These are phyloP conservation scores for Eufriesea mexicana DNA, from an alignment of 1,140 invertebrate species.

Conservation along the genomic window DNA sequence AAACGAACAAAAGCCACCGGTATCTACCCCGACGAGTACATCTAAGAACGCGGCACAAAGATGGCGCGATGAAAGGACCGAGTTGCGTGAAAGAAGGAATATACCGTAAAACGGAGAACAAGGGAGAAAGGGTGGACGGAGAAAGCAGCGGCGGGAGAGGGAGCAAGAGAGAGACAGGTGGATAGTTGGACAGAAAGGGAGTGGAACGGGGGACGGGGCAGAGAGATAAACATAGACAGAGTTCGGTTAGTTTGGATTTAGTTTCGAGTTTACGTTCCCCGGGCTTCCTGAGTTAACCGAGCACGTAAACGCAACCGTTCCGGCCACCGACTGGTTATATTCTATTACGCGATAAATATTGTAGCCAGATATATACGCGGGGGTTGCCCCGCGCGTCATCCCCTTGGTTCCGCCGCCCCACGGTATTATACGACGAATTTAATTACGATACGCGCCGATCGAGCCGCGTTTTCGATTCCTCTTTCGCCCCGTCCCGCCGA, in stretches of 20 bases:
- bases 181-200: conserved; percentile 3
- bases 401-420: not conserved
- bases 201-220: not conserved
- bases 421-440: conserved; percentile 53
- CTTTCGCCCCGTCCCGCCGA: not conserved
- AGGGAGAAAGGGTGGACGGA: not conserved
- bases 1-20: too few relatives aligned
- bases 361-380: conserved; percentile 61
- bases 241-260: conserved; percentile 75
- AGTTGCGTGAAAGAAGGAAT: not conserved
- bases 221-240: conserved; percentile 59
- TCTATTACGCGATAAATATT: conserved; percentile 78
- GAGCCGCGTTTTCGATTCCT: conserved; percentile 33
- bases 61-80: not conserved
- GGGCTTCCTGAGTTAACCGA: conserved; percentile 76
- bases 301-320: conserved; percentile 72
- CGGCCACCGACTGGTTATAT: conserved; percentile 70
- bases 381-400: conserved; percentile 7
- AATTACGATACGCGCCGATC: conserved; percentile 56
- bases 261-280: conserved; percentile 76
- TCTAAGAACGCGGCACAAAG: not conserved
- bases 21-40: not conserved
- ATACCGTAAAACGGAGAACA: conserved; percentile 16
- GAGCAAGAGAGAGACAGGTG: not conserved
- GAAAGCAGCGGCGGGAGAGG: not conserved